These are phyloP conservation scores for Diaperis boleti DNA, from an alignment of 2,888 invertebrate genomes.

Conservation along the genomic window DNA sequence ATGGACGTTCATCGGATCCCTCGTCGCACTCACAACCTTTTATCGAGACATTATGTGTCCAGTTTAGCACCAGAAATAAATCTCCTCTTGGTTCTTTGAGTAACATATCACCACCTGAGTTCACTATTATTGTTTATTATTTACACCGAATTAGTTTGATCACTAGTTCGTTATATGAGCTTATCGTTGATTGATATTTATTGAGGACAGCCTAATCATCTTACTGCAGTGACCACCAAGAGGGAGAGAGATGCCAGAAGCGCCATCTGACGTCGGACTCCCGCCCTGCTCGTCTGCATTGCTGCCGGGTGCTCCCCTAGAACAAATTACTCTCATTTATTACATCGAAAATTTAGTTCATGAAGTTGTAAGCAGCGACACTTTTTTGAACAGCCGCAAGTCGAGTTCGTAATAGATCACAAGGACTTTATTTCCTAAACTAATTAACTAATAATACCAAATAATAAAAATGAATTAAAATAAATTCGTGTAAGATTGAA, in stretches of 20 bases:
- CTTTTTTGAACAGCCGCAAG: no score
- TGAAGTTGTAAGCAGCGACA: no score
- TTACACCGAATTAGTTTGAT: constrained; percentile 39
- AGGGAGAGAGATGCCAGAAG: constrained; percentile 55
- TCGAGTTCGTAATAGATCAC: no score
- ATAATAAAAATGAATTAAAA: no score
- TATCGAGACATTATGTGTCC: constrained; percentile 29
- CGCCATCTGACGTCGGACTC: constrained; percentile 55
- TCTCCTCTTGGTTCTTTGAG: constrained; percentile 8
- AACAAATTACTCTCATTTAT: constrained; percentile 56
- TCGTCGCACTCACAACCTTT: constrained; percentile 48
- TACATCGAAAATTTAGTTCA: constrained; percentile 43
- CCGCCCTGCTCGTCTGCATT: constrained; percentile 80
- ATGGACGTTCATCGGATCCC: constrained; percentile 38
- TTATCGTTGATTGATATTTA: constrained; percentile 52
- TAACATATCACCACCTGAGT: constrained; percentile 24
- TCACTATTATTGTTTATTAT: constrained; percentile 30
- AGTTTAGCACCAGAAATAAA: constrained; percentile 51
- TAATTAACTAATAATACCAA: no score
- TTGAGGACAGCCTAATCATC: constrained; percentile 58
- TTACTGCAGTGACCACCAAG: constrained; percentile 55
- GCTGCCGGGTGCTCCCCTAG: constrained; percentile 88
- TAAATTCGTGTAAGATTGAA: no score
- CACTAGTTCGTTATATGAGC: constrained; percentile 49
- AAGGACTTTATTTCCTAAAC: no score